A percentile compares a stretch with the other conserved stretches of the same genome.
phyloP scores from a whole-genome alignment of 2,888 invertebrate genomes.

The Macrosiphum euphorbiae region DNA sequence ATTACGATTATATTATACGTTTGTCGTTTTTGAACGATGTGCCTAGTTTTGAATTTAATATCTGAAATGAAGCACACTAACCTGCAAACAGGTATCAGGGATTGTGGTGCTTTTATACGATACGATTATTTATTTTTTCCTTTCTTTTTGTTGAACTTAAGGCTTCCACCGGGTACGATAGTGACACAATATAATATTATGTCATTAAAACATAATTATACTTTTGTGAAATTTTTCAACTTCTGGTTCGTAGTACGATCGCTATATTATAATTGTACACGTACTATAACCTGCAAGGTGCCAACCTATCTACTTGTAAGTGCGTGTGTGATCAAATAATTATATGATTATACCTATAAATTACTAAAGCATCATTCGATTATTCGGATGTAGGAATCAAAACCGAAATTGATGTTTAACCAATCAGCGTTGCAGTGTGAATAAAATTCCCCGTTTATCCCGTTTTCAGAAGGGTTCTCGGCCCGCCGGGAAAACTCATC shows the following conservation, averaged over 20 bases:
- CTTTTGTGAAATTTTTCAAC: not conserved
- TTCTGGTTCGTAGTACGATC: not conserved
- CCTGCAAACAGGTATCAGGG: too few species aligned
- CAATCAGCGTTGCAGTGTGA: constrained; percentile 48
- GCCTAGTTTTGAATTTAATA: too few species aligned
- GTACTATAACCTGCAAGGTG: not conserved
- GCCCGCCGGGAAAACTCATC: constrained; percentile 62
- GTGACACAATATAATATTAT: not conserved
- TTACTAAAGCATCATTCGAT: not conserved
- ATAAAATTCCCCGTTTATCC: constrained; percentile 59
- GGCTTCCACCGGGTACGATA: not conserved
- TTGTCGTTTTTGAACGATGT: too few species aligned
- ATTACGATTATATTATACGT: too few species aligned
- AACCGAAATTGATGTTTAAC: constrained; percentile 33
- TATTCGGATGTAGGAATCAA: constrained; percentile 30
- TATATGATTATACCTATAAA: not conserved
- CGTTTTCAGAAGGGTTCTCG: constrained; percentile 56
- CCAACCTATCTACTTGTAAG: not conserved
- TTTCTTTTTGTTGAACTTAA: too few species aligned
- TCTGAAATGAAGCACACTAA: too few species aligned
- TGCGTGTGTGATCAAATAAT: not conserved
- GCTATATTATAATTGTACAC: not conserved
- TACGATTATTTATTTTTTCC: too few species aligned
- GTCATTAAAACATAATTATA: not conserved
- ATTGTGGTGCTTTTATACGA: too few species aligned